Base-by-base conservation (phyloP, 1,140 invertebrate species). In the Acromyrmex charruanus region DNA sequence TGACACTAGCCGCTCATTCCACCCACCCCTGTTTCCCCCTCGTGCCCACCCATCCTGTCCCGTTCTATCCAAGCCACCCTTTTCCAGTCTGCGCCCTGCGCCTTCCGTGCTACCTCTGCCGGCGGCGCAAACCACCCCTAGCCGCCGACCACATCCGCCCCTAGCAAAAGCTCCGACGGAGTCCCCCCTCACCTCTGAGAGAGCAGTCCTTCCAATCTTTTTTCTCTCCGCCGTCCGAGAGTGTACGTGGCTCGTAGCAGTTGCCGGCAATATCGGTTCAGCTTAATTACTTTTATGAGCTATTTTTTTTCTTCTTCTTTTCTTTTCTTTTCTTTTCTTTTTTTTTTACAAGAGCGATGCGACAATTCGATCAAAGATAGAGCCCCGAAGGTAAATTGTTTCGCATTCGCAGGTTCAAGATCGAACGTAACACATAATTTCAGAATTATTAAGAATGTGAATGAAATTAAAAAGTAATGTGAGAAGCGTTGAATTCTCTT, bases 1-100 rank as follows among this genome's bases (percentile, higher is more conserved):
- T 95, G 94, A 94, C 93, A 94, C 92, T 94, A 89, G 91, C 92
- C 93, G 91, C 91, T 93, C 92, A 90, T 93, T 94, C 92, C 91
- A 86, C 71, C 87, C 74, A 49, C 68, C 74, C 55, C 53, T 68
- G 51, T 55, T 69, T 35, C 31, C 77, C 68, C 65, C 65, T 68
- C 63, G 53, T 21, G 66, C 35, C 85, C 88, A 87, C 87, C 84
- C 59, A 51, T 28, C 80, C 28, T 49, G 49, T 35, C 35, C 44
- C 74, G 35, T 71, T 77, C 68, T 49, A 25, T 35, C 77, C 21
- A 25, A 77, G 58, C 86, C 88, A 86, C 89, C 86, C 88, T 88
- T 86, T 88, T 75, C 82, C 89, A 86, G 81, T 61, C 89, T 86
- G 80, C 69, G 71, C 87, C 61, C 88, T 89, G 82, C 87, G 61